These are phyloP conservation scores for Sylvilagus bachmani DNA, from an alignment of 2,113 vertebrate genomes.

Conservation along the genomic window DNA sequence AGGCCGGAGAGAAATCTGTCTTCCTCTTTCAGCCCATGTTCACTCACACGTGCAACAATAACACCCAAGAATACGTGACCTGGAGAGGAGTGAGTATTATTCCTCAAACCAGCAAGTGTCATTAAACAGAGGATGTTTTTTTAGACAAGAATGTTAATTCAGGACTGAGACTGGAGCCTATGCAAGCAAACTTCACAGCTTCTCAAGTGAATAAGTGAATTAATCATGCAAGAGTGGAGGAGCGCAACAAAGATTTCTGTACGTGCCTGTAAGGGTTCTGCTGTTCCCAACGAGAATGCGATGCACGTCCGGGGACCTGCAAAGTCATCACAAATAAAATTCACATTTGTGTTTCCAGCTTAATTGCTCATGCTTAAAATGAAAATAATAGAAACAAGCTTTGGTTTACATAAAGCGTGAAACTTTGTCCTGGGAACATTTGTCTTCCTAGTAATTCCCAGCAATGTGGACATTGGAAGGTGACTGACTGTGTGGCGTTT, in stretches of 20 bases:
- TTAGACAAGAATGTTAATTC: background rate
- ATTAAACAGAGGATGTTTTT: background rate
- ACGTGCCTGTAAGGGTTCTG: constrained; percentile 26
- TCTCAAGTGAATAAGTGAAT: constrained; percentile 49
- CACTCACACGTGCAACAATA: background rate
- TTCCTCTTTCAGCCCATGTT: background rate
- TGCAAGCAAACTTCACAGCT: constrained; percentile 37
- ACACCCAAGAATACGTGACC: background rate
- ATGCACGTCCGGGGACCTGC: background rate
- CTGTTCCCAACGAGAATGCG: constrained; percentile 59
- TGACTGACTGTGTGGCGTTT: constrained; percentile 64
- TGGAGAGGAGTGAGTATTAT: background rate
- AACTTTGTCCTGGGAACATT: constrained; percentile 82
- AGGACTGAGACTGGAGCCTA: background rate
- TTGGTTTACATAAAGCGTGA: constrained; percentile 72
- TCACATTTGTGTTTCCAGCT: constrained; percentile 68
- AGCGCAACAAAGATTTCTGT: constrained; percentile 25
- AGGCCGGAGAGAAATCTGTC: background rate
- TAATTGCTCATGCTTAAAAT: constrained; percentile 73
- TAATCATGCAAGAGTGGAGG: constrained; percentile 26
- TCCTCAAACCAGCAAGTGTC: background rate
- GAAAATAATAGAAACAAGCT: constrained; percentile 79
- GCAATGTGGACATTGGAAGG: constrained; percentile 68
- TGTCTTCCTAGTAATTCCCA: constrained; percentile 75
- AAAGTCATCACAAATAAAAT: constrained; percentile 78